Base-by-base conservation (phyloP, 2,797 vertebrate species). In the Smutsia temminckii region DNA sequence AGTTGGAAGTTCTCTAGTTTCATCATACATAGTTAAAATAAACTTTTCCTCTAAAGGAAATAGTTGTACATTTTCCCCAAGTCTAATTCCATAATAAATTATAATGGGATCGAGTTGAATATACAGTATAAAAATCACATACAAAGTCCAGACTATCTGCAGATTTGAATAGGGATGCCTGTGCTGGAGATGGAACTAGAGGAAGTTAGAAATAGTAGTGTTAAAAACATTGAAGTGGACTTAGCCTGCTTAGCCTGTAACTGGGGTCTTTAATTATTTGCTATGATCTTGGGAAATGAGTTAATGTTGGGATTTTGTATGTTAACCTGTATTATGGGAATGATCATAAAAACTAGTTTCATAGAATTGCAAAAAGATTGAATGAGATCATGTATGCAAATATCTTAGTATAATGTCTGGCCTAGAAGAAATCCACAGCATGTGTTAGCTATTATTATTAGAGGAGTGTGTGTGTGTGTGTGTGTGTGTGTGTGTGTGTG, bases 21-120 rank as follows among this genome's bases (percentile, higher is more conserved):
- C 9, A 75, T 5, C 6, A 55, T 8, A 3, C 3, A 34, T 86
- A 51, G 6, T 25, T 94, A 84, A 63, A 71, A 80, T 80, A 29
- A 21, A 59, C 0, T 66, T 96, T 95, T 92, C 46, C n/a, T 91
- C 7, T 3, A 80, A 63, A 75, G 27, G 3, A 84, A 42, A 85
- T 11, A 55, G 5, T 32, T 51, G 32, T 32, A 42, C 25, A 9
- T 55, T 91, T 75, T 78, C 11, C 18, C 29, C 5, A 40, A 46
- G 12, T 94, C 10, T 77, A 85, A 72, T 42, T 61, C 8, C 6
- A 17, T 74, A 71, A 66, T 21, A 68, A 14, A 17, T 74, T 64
- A 66, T 21, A 68, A 14, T 64, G 4, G 6, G 16, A 64, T 72
- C 7, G 2, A 83, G 20, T 6, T 37, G 40, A 68, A 7, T 57